Evolutionary conservation across 2,797 vertebrate species (phyloP).

Genomic region (Thunnus albacares): DNA sequence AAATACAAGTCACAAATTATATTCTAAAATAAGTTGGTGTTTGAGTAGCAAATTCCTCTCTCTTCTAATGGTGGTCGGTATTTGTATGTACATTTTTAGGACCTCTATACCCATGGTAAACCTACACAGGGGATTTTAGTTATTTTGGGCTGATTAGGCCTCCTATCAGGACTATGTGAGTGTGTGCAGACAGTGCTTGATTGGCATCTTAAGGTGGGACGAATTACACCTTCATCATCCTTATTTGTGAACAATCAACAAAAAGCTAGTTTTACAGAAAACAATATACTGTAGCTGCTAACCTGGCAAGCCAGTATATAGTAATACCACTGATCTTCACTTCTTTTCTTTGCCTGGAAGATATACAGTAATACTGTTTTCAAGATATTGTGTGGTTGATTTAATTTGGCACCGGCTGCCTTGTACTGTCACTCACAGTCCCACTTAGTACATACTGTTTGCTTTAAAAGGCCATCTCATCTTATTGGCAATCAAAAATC

Average conservation of each 20-base stretch:
- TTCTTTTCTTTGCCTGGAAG: neutral
- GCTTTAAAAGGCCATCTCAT: neutral
- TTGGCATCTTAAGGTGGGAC: too few species aligned
- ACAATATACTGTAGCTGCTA: neutral
- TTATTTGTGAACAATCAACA: neutral
- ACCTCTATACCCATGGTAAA: neutral
- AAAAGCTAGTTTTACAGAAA: neutral
- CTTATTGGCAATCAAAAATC: neutral
- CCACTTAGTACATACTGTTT: neutral
- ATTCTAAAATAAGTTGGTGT: too few species aligned
- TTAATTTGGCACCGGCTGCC: neutral
- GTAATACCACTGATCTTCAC: neutral
- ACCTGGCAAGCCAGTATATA: neutral
- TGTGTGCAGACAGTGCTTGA: too few species aligned
- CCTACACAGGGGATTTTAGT: neutral
- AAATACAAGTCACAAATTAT: too few species aligned
- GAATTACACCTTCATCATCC: too few species aligned
- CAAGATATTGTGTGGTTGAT: neutral
- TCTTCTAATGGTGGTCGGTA: too few species aligned
- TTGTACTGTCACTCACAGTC: neutral
- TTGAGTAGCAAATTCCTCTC: too few species aligned
- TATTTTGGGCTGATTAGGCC: too few species aligned
- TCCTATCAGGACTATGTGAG: too few species aligned
- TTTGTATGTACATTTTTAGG: neutral
- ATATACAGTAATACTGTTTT: neutral